Base-by-base conservation (phyloP, 2,113 vertebrate genomes). In the Lipophrys pholis region DNA sequence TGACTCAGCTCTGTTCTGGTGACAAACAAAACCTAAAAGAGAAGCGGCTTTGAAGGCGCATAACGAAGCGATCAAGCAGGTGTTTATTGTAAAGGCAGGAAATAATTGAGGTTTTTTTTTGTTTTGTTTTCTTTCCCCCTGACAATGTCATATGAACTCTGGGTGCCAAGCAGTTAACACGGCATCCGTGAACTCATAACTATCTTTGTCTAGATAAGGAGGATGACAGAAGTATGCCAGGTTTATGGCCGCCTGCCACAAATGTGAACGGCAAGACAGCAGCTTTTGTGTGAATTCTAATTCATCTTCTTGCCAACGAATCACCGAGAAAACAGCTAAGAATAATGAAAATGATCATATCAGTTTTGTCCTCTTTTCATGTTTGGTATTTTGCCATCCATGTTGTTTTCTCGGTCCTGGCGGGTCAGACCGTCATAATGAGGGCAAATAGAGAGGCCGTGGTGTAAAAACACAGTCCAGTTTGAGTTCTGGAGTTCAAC, bases 1-100 rank as follows among this genome's bases (percentile, higher is more conserved):
- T 76, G 85, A 85, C 82, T 91, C 85, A 82, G 82, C 80, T 81
- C 76, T 49, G 55, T 81, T 84, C 63, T 57, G 42, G 64, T 83
- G 88, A 90, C 81, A 68, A 67, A 80, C 64, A 67, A 77, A 78
- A 17, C 63, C 67, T 43, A 58, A 73, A 71, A 57, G 63, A 89
- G 69, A 80, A 81, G 65, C 79, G 60, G 80, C 62, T 69, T 73
- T 61, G 55, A 74, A 79, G 49, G 69, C 59, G 56, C 63, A 53
- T 5, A 1, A 21, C 64, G 64, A 65, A 73, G 73, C 68, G 17
- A 80, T 67, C 30, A 62, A 53, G 77, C 88, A 86, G 74, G 73
- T 84, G 63, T 83, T 84, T 83, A 80, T 71, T 78, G 68, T 84
- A 53, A 76, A 73, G 69, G 54, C 53, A 38, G 61, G 75, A 60